Evolutionary conservation across 1,140 invertebrate species (phyloP).

Genomic region (Rhagoletis zephyria): DNA sequence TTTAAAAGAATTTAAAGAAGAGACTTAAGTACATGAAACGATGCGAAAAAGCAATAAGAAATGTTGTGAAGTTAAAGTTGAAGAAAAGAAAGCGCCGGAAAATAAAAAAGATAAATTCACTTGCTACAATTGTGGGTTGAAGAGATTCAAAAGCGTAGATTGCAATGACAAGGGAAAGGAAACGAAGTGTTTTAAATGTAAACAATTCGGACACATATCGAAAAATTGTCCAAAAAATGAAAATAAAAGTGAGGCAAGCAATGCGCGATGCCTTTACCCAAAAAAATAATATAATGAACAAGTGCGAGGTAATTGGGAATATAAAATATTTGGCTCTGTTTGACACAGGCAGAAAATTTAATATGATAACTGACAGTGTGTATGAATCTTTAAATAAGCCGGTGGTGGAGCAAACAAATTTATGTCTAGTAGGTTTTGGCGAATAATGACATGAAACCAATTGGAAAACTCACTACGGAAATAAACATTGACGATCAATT

Average conservation of each 20-base stretch:
- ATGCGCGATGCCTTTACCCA: background rate
- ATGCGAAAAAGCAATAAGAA: background rate
- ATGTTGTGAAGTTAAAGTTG: background rate
- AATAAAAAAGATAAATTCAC: background rate
- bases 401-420: too few species aligned
- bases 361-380: too few species aligned
- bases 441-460: too few species aligned
- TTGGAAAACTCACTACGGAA: too few species aligned
- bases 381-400: too few species aligned
- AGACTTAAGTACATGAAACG: background rate
- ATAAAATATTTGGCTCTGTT: too few species aligned
- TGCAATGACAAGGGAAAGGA: conserved; percentile 18
- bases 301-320: background rate
- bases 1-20: background rate
- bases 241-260: background rate
- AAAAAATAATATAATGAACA: background rate
- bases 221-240: too few species aligned
- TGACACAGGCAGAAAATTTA: too few species aligned
- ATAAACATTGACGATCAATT: too few species aligned
- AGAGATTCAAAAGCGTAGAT: background rate
- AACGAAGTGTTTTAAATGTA: background rate
- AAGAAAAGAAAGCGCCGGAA: too few species aligned
- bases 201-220: too few species aligned
- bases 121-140: background rate
- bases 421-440: too few species aligned